A percentile compares a stretch with the other conserved stretches of the same genome.
Evolutionary conservation across 2,888 invertebrate species (phyloP).

Genomic region (Phyllotreta striolata): DNA sequence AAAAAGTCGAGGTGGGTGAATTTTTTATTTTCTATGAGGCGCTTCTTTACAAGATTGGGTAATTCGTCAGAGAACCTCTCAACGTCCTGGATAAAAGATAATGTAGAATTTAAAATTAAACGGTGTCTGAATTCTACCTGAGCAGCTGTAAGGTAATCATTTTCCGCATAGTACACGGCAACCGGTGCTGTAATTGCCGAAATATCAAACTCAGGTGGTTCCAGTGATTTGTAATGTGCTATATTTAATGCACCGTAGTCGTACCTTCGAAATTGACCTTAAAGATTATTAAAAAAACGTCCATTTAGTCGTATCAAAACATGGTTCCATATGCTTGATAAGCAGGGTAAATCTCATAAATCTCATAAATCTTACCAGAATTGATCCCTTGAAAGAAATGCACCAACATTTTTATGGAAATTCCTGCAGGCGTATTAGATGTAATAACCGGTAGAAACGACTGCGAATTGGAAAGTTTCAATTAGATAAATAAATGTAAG

Average conservation of each 20-base stretch:
- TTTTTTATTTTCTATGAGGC: no score
- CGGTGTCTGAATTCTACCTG: conserved; percentile 27
- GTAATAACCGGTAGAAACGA: conserved; percentile 16
- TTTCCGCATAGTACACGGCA: conserved; percentile 39
- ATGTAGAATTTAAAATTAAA: conserved; percentile 2
- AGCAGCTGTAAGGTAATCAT: conserved; percentile 38
- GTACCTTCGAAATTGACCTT: conserved; percentile 34
- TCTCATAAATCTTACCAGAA: conserved; percentile 23
- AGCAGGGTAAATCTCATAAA: neutral
- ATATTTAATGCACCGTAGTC: conserved; percentile 34
- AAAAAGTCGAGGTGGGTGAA: no score
- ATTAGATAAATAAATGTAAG: conserved; percentile 1
- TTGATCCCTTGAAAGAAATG: conserved; percentile 26
- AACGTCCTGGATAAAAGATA: neutral
- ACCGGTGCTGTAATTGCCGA: conserved; percentile 35
- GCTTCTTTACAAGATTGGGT: neutral
- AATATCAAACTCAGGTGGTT: conserved; percentile 31
- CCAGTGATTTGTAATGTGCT: conserved; percentile 17
- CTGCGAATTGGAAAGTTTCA: conserved; percentile 20
- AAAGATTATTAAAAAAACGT: conserved; percentile 1
- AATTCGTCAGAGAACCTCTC: neutral
- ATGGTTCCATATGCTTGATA: neutral
- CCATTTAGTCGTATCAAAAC: neutral
- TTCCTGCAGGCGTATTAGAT: conserved; percentile 28
- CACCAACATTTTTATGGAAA: conserved; percentile 24